Conservation (phyloP, 2,113 vertebrate species). For the Thymallus thymallus region DNA sequence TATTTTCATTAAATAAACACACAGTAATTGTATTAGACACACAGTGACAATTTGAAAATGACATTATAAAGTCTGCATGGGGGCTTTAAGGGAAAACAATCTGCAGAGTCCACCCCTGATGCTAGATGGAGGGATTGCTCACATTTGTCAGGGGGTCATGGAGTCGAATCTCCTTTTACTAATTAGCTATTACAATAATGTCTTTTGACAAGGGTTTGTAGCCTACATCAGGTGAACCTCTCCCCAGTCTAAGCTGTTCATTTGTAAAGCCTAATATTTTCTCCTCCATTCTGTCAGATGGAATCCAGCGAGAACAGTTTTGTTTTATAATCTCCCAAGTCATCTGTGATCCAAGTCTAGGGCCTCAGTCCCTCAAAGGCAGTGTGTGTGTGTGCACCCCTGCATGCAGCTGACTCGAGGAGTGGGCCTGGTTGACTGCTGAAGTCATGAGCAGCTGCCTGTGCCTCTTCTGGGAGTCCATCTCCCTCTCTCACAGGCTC, state of each 20-base stretch:
- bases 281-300: background rate
- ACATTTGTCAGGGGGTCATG: background rate
- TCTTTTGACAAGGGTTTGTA: background rate
- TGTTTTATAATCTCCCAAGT: background rate
- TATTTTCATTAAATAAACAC: no score
- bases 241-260: background rate
- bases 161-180: background rate
- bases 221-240: background rate
- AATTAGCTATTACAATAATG: background rate
- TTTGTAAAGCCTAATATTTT: background rate
- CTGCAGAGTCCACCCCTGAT: slow-evolving; percentile 58
- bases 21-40: no score
- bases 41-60: no score
- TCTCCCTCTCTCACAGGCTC: slow-evolving; percentile 2
- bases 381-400: slow-evolving; percentile 2
- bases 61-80: no score
- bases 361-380: slow-evolving; percentile 6
- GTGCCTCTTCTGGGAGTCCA: slow-evolving; percentile 15
- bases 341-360: background rate
- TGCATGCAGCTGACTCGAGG: slow-evolving; percentile 25
- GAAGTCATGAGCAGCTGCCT: slow-evolving; percentile 34
- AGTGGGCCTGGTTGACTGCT: background rate
- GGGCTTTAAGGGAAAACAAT: slow-evolving; percentile 75
- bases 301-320: background rate
- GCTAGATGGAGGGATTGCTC: slow-evolving; percentile 8